phyloP scores from a whole-genome alignment of 2,113 vertebrate genomes.

The Vimba vimba region DNA sequence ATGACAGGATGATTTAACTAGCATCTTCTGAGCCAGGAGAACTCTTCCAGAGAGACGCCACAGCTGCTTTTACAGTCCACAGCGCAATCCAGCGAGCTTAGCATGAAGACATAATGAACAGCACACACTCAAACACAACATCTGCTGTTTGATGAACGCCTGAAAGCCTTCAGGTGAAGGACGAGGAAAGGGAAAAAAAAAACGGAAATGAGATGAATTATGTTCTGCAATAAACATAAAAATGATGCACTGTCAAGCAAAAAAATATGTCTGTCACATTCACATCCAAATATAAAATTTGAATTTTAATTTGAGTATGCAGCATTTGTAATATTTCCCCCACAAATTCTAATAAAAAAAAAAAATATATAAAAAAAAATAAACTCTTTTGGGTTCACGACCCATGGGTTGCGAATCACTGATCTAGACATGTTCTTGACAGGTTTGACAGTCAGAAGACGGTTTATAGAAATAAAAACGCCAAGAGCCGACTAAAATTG shows the following conservation, averaged over 20 bases:
- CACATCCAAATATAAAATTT: no score
- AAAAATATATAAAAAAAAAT: no score
- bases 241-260: no score
- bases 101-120: not conserved
- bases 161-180: conserved; percentile 13
- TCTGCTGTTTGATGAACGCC: not conserved
- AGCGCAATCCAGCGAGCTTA: not conserved
- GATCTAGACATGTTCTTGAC: not conserved
- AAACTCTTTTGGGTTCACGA: no score
- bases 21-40: not conserved
- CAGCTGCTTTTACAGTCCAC: conserved; percentile 10
- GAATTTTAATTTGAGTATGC: no score
- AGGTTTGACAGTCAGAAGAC: not conserved
- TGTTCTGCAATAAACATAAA: no score
- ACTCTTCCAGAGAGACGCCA: not conserved
- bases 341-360: no score
- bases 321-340: no score
- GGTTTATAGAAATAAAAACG: not conserved
- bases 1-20: conserved; percentile 2
- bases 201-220: no score
- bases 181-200: not conserved
- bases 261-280: no score
- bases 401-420: no score
- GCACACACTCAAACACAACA: not conserved
- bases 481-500: not conserved